Percentiles rank a stretch among this genome's conserved stretches.
These are phyloP conservation scores for Dicranocentrus wangi DNA, from an alignment of 2,888 invertebrate genomes.

Conservation along the genomic window DNA sequence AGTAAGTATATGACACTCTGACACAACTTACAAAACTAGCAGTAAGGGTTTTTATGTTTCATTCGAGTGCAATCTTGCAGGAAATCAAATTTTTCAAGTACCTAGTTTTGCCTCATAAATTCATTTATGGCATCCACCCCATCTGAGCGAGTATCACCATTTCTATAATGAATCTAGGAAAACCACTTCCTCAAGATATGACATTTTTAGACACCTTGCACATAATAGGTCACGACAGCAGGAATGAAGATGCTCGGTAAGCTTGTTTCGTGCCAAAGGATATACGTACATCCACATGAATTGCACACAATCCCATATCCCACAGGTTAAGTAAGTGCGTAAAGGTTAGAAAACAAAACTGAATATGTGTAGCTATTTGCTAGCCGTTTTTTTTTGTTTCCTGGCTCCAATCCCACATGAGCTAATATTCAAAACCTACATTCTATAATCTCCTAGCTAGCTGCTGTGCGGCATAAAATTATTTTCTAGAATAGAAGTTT, in stretches of 20 bases:
- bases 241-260: conserved; percentile 31
- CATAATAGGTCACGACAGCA: conserved; percentile 42
- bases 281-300: too few species aligned
- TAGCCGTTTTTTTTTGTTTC: too few species aligned
- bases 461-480: too few species aligned
- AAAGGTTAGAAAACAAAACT: conserved; percentile 11
- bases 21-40: too few species aligned
- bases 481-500: too few species aligned
- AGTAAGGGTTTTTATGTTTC: too few species aligned
- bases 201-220: conserved; percentile 28
- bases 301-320: too few species aligned
- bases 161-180: conserved; percentile 22
- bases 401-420: too few species aligned
- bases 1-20: too few species aligned
- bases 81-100: not conserved
- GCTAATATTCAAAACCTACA: too few species aligned
- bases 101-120: not conserved
- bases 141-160: conserved; percentile 4
- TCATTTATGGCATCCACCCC: not conserved
- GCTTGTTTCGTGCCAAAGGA: conserved; percentile 2
- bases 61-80: not conserved
- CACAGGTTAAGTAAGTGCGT: not conserved
- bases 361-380: too few species aligned
- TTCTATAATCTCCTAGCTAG: too few species aligned
- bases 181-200: conserved; percentile 31